phyloP scores from a whole-genome alignment of 2,888 invertebrate species.

The Anaspis maculata region DNA sequence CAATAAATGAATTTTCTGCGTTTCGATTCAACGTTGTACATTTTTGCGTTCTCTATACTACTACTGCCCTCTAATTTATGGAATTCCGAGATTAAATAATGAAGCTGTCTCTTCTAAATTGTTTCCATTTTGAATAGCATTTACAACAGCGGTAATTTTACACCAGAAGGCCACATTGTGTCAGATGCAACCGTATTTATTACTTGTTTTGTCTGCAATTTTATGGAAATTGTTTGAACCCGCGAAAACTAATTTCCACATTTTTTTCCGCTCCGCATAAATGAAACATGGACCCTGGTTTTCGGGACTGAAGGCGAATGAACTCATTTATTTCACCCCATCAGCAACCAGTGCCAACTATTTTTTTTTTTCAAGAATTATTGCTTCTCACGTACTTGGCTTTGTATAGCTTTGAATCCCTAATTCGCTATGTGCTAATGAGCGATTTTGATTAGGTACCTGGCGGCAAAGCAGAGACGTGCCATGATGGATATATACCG shows the following conservation, averaged over 20 bases:
- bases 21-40: conserved; percentile 7
- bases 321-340: no score
- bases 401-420: no score
- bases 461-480: no score
- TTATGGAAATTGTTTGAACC: conserved; percentile 13
- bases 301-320: neutral
- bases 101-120: conserved; percentile 24
- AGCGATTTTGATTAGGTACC: no score
- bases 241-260: conserved; percentile 13
- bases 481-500: no score
- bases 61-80: conserved; percentile 15
- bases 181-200: conserved; percentile 24
- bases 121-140: conserved; percentile 22
- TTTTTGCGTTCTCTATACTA: conserved; percentile 12
- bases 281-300: neutral
- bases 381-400: no score
- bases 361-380: no score
- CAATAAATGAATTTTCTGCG: conserved; percentile 14
- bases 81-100: conserved; percentile 20
- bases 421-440: no score
- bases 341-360: conserved; percentile 12
- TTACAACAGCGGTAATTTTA: conserved; percentile 22
- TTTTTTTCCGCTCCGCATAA: neutral
- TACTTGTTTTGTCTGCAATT: conserved; percentile 16
- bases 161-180: conserved; percentile 21